Evolutionary conservation across 2,888 invertebrate species (phyloP).

Genomic region (Hyles lineata): DNA sequence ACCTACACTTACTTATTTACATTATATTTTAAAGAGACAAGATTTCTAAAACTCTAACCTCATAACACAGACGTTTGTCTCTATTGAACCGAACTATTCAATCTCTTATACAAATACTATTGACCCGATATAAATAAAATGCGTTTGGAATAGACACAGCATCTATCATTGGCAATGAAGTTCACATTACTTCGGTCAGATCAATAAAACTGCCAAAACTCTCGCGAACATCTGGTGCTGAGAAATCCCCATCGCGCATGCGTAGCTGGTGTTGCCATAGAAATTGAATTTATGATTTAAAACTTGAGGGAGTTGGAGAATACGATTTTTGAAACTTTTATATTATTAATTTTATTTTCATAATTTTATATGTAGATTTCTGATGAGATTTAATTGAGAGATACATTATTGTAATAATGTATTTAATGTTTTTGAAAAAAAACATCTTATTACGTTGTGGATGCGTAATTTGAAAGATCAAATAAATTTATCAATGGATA

Average conservation of each 20-base stretch:
- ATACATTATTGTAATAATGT: no score
- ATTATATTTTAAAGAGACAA: background rate
- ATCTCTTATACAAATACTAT: background rate
- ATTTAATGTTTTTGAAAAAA: no score
- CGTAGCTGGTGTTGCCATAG: constrained; percentile 61
- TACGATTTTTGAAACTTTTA: background rate
- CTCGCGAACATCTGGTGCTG: constrained; percentile 70
- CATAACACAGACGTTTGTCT: background rate
- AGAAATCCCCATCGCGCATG: constrained; percentile 64
- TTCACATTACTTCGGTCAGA: constrained; percentile 57
- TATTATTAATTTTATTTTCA: no score
- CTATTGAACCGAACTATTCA: background rate
- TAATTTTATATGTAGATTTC: no score
- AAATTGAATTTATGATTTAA: constrained; percentile 6
- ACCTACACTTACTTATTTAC: no score
- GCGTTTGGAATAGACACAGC: constrained; percentile 44
- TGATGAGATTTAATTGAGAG: no score
- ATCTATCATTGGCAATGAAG: constrained; percentile 61
- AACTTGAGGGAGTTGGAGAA: background rate
- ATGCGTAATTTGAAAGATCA: no score
- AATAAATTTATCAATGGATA: no score
- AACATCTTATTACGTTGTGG: no score
- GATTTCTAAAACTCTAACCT: background rate
- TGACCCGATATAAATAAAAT: constrained; percentile 19
- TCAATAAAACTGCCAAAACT: constrained; percentile 80